phyloP scores from a whole-genome alignment of 2,888 invertebrate genomes.

The Drosophila neotestacea region DNA sequence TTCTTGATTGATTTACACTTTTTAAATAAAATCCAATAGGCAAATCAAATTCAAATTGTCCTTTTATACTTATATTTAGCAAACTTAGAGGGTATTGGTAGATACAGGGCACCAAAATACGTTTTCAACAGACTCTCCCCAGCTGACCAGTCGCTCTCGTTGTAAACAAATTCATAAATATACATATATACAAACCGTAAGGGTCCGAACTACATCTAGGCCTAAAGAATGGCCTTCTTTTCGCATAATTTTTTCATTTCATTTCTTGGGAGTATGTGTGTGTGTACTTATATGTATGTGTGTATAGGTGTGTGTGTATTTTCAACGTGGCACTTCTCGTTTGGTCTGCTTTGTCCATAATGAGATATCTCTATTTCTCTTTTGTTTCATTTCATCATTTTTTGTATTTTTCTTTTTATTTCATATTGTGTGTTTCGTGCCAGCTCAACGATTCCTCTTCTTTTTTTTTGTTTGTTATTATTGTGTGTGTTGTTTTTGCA shows the following conservation, averaged over 20 bases:
- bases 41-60: neutral
- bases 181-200: conserved; percentile 25
- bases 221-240: conserved; percentile 37
- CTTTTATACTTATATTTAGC: neutral
- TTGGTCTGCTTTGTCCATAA: conserved; percentile 74
- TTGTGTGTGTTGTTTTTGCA: conserved; percentile 70
- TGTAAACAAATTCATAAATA: conserved; percentile 75
- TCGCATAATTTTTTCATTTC: conserved; percentile 77
- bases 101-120: conserved; percentile 10
- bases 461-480: conserved; percentile 42
- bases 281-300: conserved; percentile 8
- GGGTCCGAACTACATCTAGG: conserved; percentile 10
- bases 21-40: too few relatives aligned
- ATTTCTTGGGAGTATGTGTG: conserved; percentile 39
- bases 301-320: conserved; percentile 23
- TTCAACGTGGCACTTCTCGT: conserved; percentile 43
- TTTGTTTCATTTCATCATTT: conserved; percentile 76
- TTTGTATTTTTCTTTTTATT: conserved; percentile 35
- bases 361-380: conserved; percentile 78
- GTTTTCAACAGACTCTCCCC: conserved; percentile 36
- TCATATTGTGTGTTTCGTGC: conserved; percentile 21
- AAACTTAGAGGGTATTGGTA: conserved; percentile 2
- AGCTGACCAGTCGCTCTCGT: conserved; percentile 52
- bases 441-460: conserved; percentile 25
- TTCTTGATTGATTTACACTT: too few relatives aligned